Conservation (phyloP, 2,113 vertebrate species). For the Lampris megalopsis region DNA sequence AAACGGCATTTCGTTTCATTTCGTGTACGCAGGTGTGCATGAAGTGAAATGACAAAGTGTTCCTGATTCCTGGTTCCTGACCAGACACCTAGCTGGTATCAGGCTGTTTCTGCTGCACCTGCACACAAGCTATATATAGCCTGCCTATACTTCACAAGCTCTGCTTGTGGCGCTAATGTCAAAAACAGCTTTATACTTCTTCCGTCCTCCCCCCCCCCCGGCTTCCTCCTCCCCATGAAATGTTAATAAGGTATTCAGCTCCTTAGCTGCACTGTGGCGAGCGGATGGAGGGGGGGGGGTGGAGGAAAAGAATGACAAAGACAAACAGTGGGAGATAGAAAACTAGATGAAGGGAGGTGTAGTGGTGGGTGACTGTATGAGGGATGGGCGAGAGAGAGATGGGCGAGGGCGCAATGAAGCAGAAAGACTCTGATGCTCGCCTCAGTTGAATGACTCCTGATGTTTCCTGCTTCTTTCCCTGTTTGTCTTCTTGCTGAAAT, state of each 20-base stretch:
- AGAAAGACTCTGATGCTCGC: too few species aligned
- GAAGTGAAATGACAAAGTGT: too few species aligned
- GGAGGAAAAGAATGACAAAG: background rate
- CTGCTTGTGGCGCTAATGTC: slow-evolving; percentile 10
- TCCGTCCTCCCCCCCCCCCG: background rate
- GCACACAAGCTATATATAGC: slow-evolving; percentile 33
- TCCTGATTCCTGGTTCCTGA: background rate
- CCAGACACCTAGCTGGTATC: slow-evolving; percentile 6
- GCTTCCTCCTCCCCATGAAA: slow-evolving; percentile 36
- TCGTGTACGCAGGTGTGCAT: too few species aligned
- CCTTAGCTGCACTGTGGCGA: slow-evolving; percentile 39
- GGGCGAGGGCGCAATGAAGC: background rate
- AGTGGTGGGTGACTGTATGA: slow-evolving; percentile 6
- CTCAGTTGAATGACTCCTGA: slow-evolving; percentile 21
- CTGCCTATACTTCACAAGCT: background rate
- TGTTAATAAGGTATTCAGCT: slow-evolving; percentile 57
- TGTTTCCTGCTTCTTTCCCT: slow-evolving; percentile 31
- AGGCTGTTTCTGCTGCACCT: slow-evolving; percentile 44
- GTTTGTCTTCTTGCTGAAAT: slow-evolving; percentile 42
- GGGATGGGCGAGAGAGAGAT: background rate
- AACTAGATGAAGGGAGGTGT: background rate
- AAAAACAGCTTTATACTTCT: slow-evolving; percentile 12
- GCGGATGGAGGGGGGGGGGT: background rate
- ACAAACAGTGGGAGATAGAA: background rate
- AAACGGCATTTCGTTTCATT: too few species aligned